A percentile compares a stretch with the other conserved stretches of the same genome.
phyloP scores from a whole-genome alignment of 2,888 invertebrate genomes.

The Terebella lapidaria region DNA sequence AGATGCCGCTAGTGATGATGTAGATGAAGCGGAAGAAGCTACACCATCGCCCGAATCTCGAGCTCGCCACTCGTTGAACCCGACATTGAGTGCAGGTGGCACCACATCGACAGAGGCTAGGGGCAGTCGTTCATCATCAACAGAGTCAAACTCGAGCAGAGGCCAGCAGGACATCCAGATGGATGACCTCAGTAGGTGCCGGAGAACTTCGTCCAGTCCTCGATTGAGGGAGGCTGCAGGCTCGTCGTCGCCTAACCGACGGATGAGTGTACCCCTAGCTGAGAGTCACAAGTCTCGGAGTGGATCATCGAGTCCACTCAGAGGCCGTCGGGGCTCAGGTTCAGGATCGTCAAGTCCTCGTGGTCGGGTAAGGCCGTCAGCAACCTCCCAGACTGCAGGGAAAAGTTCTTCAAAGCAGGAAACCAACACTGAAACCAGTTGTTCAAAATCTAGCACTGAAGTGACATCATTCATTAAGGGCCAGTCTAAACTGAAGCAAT shows the following conservation, averaged over 20 bases:
- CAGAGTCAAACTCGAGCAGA: not conserved
- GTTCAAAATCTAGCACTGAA: not conserved
- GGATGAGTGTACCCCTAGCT: not conserved
- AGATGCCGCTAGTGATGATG: slow-evolving; percentile 10
- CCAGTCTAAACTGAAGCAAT: not conserved
- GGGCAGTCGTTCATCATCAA: slow-evolving; percentile 1
- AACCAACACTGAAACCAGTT: not conserved
- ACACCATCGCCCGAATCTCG: slow-evolving; percentile 32
- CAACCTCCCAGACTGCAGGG: not conserved
- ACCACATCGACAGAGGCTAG: not conserved
- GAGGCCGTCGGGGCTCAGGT: not conserved
- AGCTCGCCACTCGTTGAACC: slow-evolving; percentile 41
- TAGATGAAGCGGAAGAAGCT: slow-evolving; percentile 41
- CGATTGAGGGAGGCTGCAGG: not conserved
- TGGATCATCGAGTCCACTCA: not conserved
- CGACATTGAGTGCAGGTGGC: not conserved
- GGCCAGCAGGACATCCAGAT: not conserved
- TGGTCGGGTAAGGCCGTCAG: not conserved
- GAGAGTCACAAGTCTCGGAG: not conserved
- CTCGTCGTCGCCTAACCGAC: not conserved
- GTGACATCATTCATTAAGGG: not conserved
- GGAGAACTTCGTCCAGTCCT: not conserved
- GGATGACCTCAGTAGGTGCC: not conserved
- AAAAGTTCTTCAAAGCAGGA: not conserved
- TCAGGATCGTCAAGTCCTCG: not conserved